A percentile compares a stretch with the other conserved stretches of the same genome.
phyloP scores from a whole-genome alignment of 2,888 invertebrate genomes.

The Plebejus anna region DNA sequence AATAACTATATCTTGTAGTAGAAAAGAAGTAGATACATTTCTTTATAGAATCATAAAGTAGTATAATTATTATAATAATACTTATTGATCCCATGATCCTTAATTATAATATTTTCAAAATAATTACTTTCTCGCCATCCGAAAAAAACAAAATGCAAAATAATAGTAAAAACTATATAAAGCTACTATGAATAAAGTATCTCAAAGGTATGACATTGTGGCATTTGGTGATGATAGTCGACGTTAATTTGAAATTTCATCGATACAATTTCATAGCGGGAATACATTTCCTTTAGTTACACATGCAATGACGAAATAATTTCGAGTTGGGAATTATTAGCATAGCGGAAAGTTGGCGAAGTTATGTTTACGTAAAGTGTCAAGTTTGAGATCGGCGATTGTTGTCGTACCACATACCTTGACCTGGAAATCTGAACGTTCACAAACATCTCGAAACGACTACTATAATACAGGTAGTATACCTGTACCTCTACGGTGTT shows the following conservation, averaged over 20 bases:
- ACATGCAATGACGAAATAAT: slow-evolving; percentile 21
- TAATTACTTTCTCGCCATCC: no score
- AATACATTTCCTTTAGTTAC: slow-evolving; percentile 13
- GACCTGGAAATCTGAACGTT: slow-evolving; percentile 13
- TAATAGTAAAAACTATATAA: no score
- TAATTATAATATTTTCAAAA: no score
- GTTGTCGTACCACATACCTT: slow-evolving; percentile 17
- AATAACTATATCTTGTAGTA: background rate
- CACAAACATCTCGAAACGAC: slow-evolving; percentile 11
- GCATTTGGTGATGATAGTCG: background rate
- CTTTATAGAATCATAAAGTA: no score
- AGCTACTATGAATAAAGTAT: no score
- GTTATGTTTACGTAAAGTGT: slow-evolving; percentile 26
- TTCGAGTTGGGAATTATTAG: slow-evolving; percentile 14
- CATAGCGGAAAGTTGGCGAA: slow-evolving; percentile 20
- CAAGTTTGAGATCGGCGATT: slow-evolving; percentile 25
- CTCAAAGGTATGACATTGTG: no score
- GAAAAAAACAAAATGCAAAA: no score
- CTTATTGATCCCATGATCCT: no score
- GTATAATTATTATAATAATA: no score
- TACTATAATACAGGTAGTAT: no score
- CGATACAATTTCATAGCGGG: slow-evolving; percentile 12
- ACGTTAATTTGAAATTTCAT: slow-evolving; percentile 7
- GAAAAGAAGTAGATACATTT: background rate
- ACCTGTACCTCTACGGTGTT: background rate